These are phyloP conservation scores for Cettia cetti DNA, from an alignment of 2,113 vertebrate genomes.

Conservation along the genomic window DNA sequence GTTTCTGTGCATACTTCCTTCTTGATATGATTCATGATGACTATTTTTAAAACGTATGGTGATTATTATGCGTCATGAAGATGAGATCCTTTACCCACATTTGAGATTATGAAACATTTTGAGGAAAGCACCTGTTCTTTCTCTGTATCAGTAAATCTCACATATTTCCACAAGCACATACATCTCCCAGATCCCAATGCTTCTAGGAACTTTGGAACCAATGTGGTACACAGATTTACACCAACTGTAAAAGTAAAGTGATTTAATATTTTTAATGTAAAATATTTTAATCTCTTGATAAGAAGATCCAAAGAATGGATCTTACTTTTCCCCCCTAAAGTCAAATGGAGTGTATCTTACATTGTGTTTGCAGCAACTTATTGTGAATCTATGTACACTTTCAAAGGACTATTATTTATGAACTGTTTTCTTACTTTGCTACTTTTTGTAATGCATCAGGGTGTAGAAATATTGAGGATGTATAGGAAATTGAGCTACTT, in stretches of 20 bases:
- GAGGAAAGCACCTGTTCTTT: background rate
- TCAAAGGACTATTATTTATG: background rate
- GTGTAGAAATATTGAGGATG: background rate
- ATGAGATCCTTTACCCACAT: background rate
- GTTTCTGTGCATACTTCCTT: background rate
- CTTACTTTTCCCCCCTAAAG: rapidly evolving
- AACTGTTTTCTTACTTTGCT: background rate
- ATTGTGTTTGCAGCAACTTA: background rate
- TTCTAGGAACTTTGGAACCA: background rate
- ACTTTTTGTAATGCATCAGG: background rate
- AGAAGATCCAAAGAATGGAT: background rate
- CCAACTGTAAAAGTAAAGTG: background rate
- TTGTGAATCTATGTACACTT: background rate
- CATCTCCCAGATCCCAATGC: background rate
- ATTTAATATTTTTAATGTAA: background rate
- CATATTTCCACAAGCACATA: background rate
- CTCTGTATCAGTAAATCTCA: background rate
- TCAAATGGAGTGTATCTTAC: background rate
- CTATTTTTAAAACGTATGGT: background rate
- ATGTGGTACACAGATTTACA: rapidly evolving
- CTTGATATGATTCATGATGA: background rate
- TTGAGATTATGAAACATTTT: background rate
- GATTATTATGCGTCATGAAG: background rate
- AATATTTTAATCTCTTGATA: background rate
- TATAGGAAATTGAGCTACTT: background rate